phyloP scores from a whole-genome alignment of 2,888 invertebrate genomes.

The Lampropteryx suffumata region DNA sequence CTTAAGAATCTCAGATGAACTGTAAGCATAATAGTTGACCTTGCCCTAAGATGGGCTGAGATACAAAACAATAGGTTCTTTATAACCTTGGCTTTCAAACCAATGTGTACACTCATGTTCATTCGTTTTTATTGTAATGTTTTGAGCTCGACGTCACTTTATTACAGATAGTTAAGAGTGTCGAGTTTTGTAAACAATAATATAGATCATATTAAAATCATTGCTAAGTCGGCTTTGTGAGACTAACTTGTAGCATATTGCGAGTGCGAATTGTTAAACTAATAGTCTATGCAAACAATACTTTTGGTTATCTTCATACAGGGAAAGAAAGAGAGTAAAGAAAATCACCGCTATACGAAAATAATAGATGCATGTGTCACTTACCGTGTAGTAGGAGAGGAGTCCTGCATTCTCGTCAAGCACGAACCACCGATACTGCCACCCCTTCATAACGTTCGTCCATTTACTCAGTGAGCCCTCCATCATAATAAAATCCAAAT shows the following conservation, averaged over 20 bases:
- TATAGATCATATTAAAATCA: neutral
- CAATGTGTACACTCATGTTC: too few relatives aligned
- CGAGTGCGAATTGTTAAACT: neutral
- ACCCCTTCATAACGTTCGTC: slow-evolving; percentile 99
- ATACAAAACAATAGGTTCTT: too few relatives aligned
- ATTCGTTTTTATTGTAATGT: too few relatives aligned
- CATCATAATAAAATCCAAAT: slow-evolving; percentile 84
- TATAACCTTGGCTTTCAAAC: too few relatives aligned
- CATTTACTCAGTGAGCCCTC: slow-evolving; percentile 98
- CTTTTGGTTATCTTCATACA: slow-evolving; percentile 11
- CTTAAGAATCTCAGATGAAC: too few relatives aligned
- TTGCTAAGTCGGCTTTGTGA: neutral
- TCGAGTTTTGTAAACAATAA: slow-evolving; percentile 5
- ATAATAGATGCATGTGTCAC: slow-evolving; percentile 71
- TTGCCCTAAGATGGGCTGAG: too few relatives aligned
- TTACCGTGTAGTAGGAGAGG: slow-evolving; percentile 98
- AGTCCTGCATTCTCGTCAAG: slow-evolving; percentile 98
- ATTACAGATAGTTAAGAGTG: too few relatives aligned
- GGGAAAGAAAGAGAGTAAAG: slow-evolving; percentile 27
- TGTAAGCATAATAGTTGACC: too few relatives aligned
- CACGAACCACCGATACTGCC: slow-evolving; percentile 99
- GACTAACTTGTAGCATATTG: neutral
- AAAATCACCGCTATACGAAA: slow-evolving; percentile 22
- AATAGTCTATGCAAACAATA: slow-evolving; percentile 6
- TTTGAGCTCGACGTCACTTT: too few relatives aligned